Evolutionary conservation across 2,888 invertebrate species (phyloP), one percentile per base, ranked within the genome.

Genomic region (Ectemnius continuus): DNA sequence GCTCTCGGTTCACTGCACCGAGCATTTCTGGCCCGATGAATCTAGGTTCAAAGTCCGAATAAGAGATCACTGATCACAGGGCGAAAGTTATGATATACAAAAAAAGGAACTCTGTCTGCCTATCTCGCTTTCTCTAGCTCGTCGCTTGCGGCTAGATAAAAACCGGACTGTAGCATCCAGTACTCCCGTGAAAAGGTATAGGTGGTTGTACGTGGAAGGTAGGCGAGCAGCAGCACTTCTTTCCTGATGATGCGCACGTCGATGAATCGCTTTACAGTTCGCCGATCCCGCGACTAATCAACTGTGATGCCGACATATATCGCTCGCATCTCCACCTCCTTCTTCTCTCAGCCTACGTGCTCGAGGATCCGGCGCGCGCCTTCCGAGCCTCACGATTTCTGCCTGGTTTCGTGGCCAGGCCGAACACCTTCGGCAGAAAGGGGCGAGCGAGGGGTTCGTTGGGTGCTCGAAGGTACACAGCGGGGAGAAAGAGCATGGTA

Each of bases 261-360:
- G 85, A 82, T 87, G 86, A 84, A 82, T 84, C 83, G 84, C 79
- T 85, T 85, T 82, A 87, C 86, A 82, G 85, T 85, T 85, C 86
- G 82, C 81, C 84, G 86, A 81, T 85, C 82, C 70, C 76, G 75
- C 82, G 82, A 80, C 85, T 88, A 88, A 87, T 88, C 86, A 88
- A 83, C 87, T 82, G 85, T 88, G 78, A 84, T 76, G 73, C 75
- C 60, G 75, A 57, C 61, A 61, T 26, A 61, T 48, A 28, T 60
- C 36, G 20, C 58, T 46, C 46, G 18, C 20, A 28, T 28, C 47
- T 62, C 66, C 67, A 60, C 20, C 16, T 59, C 56, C 46, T 58
- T 61, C 62, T 60, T 36, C 36, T 36, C 36, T 52, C n/a, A 26
- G 23, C 59, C 20, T 65, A 60, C 56, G 45, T 61, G 61, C 23